These are phyloP conservation scores for Diadema setosum DNA, from an alignment of 35 echinoderm and acorn worm genomes.

Conservation along the genomic window DNA sequence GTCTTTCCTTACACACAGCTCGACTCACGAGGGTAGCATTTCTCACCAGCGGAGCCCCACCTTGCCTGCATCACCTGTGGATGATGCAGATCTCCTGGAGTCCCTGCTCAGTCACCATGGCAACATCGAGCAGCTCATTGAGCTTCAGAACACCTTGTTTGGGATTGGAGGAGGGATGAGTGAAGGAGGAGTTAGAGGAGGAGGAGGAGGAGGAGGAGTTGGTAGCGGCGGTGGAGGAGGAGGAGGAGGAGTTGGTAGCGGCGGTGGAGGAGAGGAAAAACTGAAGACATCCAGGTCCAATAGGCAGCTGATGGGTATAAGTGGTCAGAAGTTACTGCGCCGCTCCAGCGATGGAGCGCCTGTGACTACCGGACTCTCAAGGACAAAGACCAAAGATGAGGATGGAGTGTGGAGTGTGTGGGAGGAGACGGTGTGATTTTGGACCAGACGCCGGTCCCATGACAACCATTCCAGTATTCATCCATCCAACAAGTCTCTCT, in stretches of 20 bases:
- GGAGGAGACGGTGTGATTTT: slow-evolving; percentile 82
- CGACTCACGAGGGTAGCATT: background rate
- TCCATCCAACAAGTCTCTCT: no score
- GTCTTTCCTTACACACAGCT: no score
- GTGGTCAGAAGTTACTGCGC: background rate
- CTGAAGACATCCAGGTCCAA: background rate
- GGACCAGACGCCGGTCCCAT: no score
- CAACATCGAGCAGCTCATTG: slow-evolving; percentile 71
- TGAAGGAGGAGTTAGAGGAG: background rate
- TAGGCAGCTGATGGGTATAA: background rate
- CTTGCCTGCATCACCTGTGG: slow-evolving; percentile 44
- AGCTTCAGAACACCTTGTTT: slow-evolving; percentile 76
- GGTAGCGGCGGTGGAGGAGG: background rate
- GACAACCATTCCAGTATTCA: no score
- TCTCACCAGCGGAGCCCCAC: background rate
- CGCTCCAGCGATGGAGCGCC: background rate
- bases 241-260: background rate
- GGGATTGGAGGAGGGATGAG: slow-evolving; percentile 17
- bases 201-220: background rate
- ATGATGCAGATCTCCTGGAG: slow-evolving; percentile 57
- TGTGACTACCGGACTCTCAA: slow-evolving; percentile 4
- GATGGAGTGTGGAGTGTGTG: slow-evolving; percentile 81
- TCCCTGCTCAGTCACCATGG: slow-evolving; percentile 49
- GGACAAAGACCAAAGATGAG: slow-evolving; percentile 47
- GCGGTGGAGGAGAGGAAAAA: background rate